A percentile compares a stretch with the other conserved stretches of the same genome.
phyloP scores from a whole-genome alignment of 2,797 vertebrate genomes.

The Ciconia nigra region DNA sequence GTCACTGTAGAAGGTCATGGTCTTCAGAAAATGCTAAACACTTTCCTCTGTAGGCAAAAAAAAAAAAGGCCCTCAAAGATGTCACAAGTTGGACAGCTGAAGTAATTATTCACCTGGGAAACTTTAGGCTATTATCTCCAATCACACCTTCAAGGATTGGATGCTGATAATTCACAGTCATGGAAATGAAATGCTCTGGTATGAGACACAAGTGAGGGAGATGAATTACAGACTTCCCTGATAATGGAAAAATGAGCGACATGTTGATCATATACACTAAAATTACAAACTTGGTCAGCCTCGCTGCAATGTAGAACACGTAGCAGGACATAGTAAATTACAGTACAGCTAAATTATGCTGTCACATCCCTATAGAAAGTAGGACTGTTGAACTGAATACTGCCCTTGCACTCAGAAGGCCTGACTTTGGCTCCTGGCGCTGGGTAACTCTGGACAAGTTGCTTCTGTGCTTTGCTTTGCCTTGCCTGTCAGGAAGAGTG shows the following conservation, averaged over 20 bases:
- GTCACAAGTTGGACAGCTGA: background rate
- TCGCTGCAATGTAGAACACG: background rate
- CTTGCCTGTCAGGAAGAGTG: background rate
- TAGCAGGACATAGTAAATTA: slow-evolving; percentile 22
- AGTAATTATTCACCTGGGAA: slow-evolving; percentile 27
- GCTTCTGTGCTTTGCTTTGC: background rate
- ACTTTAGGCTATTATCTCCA: slow-evolving; percentile 27
- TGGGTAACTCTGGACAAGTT: background rate
- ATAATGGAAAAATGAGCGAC: slow-evolving; percentile 30
- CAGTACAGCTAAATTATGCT: background rate
- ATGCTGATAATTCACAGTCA: slow-evolving; percentile 44
- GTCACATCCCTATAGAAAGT: background rate
- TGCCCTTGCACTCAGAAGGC: background rate
- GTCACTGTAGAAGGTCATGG: background rate
- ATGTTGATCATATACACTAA: slow-evolving; percentile 28
- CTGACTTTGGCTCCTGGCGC: background rate
- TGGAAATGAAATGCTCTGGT: slow-evolving; percentile 17
- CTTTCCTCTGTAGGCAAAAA: background rate
- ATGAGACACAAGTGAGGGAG: background rate
- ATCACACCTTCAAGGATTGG: slow-evolving; percentile 37
- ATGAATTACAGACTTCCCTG: slow-evolving; percentile 28
- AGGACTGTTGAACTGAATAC: background rate
- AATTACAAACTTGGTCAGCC: slow-evolving; percentile 21
- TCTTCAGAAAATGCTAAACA: background rate
- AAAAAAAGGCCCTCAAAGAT: background rate